A percentile compares a stretch with the other conserved stretches of the same genome.
Evolutionary conservation across 2,888 invertebrate genomes (phyloP).

Genomic region (Idaea dimidiata): DNA sequence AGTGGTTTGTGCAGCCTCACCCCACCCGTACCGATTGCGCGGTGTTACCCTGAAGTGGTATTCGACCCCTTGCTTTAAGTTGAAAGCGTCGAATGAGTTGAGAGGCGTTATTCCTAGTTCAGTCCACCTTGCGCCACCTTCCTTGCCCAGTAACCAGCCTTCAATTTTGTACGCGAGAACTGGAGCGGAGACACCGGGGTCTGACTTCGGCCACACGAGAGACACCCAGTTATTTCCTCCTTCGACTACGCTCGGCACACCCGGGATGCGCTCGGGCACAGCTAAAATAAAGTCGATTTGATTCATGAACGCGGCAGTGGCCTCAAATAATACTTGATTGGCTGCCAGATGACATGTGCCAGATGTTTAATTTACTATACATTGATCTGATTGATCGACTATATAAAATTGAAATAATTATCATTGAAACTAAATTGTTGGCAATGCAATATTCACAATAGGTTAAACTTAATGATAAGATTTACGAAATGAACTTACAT

Average conservation of each 20-base stretch:
- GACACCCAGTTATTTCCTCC: conserved; percentile 93
- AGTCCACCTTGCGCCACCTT: conserved; percentile 91
- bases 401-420: conserved; percentile 26
- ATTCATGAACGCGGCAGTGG: conserved; percentile 55
- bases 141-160: conserved; percentile 88
- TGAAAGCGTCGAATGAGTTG: conserved; percentile 91
- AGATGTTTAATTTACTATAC: conserved; percentile 39
- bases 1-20: conserved; percentile 87
- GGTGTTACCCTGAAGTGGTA: conserved; percentile 95
- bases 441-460: neutral
- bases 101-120: conserved; percentile 90
- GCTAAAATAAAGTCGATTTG: conserved; percentile 79
- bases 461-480: neutral
- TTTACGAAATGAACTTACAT: conserved; percentile 49
- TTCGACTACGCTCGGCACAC: conserved; percentile 88
- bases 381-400: conserved; percentile 39
- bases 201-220: conserved; percentile 90
- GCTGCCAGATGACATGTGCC: conserved; percentile 60
- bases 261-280: conserved; percentile 89
- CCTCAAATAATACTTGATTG: conserved; percentile 60
- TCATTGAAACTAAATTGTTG: conserved; percentile 16
- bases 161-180: conserved; percentile 92
- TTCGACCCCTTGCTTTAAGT: conserved; percentile 87
- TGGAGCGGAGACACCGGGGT: conserved; percentile 83
- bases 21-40: conserved; percentile 94